Evolutionary conservation across 2,888 invertebrate species (phyloP), one percentile per base, ranked within the genome.

Genomic region (Parnassius mnemosyne): DNA sequence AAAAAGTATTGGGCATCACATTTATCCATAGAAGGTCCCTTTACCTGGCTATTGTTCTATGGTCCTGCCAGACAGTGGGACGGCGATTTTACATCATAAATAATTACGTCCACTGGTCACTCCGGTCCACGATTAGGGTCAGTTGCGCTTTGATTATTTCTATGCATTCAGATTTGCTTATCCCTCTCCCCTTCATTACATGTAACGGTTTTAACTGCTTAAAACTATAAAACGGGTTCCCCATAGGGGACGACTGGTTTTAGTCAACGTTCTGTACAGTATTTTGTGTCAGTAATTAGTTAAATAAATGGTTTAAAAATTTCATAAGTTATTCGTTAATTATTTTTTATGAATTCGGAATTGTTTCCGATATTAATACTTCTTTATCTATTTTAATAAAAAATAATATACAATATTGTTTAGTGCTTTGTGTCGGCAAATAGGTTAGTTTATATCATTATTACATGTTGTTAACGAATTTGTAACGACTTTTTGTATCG

Each of bases 161-260:
- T 87, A 85, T 74, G 70, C 71, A 70, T 78, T 78, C 73, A 80
- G 83, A 84, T 85, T 88, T 84, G 83, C 80, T 86, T 85, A 85
- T 81, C 84, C 84, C 84, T 82, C 88, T 85, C 89, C 90, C 89
- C 84, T 85, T 91, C 90, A 91, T 91, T 90, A 91, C 89, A 84
- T 85, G 87, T 90, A 91, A 91, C 91, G 90, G 91, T 89, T 90
- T 86, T 87, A 83, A 85, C 85, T 85, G 87, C 84, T 89, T 91
- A 90, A 91, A 90, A 91, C 91, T 89, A 89, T 87, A 75, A 86
- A 91, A 90, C 91, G 81, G 83, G 91, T 91, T 91, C 80, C 76
- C 66, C 70, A 80, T 81, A 81, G 85, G 89, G 90, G 84, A 75
- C 77, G 77, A 88, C 89, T 84, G 86, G 87, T 87, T 88, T 83